Evolutionary conservation across 2,113 vertebrate species (phyloP).

Genomic region (Phoxinus phoxinus): DNA sequence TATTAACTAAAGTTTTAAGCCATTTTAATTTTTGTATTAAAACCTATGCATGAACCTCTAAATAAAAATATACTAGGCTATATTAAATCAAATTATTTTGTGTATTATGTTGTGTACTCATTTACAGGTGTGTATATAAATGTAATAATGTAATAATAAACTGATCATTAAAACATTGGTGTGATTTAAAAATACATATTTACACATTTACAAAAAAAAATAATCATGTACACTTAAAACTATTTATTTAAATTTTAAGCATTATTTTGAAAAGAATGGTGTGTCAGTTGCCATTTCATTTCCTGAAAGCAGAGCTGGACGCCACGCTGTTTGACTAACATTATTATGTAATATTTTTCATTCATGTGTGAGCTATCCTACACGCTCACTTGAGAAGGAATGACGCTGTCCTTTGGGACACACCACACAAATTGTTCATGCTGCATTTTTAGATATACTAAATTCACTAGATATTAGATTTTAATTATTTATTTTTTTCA

Average conservation of each 20-base stretch:
- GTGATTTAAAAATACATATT: background rate
- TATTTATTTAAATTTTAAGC: background rate
- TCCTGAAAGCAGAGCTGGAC: slow-evolving; percentile 32
- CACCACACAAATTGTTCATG: background rate
- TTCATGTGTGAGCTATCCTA: slow-evolving; percentile 57
- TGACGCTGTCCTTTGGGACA: slow-evolving; percentile 1
- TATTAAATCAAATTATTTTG: background rate
- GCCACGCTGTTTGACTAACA: slow-evolving; percentile 51
- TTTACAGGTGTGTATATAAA: background rate
- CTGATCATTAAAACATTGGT: background rate
- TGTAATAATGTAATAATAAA: background rate
- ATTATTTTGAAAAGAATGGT: background rate
- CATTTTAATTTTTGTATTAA: background rate
- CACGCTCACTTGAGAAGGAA: slow-evolving; percentile 24
- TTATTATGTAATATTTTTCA: slow-evolving; percentile 64
- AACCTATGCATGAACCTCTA: background rate
- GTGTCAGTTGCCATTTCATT: background rate
- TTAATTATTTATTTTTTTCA: background rate
- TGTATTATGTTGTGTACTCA: background rate
- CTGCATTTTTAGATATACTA: background rate
- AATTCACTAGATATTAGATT: background rate
- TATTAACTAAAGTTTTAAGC: background rate
- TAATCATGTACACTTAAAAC: background rate
- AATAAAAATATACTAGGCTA: background rate
- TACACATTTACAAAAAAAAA: background rate